Evolutionary conservation across 2,888 invertebrate species (phyloP).

Genomic region (Rapana venosa): DNA sequence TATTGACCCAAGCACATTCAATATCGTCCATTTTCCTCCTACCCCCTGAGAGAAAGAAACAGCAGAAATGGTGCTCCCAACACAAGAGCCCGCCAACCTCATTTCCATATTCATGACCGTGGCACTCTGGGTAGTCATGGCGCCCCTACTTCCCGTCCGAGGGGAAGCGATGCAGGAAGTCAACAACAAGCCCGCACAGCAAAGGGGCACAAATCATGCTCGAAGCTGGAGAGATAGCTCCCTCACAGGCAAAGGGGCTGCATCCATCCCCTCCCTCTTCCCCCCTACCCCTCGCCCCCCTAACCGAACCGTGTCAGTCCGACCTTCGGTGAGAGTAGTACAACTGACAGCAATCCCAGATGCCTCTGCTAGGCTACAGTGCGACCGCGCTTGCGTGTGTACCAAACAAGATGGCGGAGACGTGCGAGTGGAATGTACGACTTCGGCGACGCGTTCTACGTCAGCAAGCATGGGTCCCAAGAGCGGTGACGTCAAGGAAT

Average conservation of each 20-base stretch:
- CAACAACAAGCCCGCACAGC: background rate
- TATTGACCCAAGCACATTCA: no score
- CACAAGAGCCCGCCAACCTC: background rate
- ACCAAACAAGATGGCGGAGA: conserved; percentile 8
- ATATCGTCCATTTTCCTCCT: no score
- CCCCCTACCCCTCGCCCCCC: background rate
- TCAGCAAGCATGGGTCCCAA: background rate
- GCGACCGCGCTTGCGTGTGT: conserved; percentile 12
- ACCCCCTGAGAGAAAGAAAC: no score
- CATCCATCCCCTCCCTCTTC: background rate
- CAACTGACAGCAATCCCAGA: background rate
- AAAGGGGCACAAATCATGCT: conserved; percentile 19
- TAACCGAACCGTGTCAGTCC: background rate
- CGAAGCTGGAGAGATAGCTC: background rate
- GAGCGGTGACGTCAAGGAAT: background rate
- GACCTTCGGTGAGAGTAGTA: background rate
- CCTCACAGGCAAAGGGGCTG: background rate
- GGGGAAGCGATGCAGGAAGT: background rate
- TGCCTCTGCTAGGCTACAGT: background rate
- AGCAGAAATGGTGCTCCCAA: background rate
- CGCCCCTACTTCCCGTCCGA: background rate
- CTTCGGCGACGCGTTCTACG: background rate
- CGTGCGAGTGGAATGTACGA: conserved; percentile 2
- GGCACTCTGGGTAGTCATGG: background rate
- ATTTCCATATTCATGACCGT: conserved; percentile 18